phyloP scores from a whole-genome alignment of 2,888 invertebrate genomes.

The Heliconius erato region DNA sequence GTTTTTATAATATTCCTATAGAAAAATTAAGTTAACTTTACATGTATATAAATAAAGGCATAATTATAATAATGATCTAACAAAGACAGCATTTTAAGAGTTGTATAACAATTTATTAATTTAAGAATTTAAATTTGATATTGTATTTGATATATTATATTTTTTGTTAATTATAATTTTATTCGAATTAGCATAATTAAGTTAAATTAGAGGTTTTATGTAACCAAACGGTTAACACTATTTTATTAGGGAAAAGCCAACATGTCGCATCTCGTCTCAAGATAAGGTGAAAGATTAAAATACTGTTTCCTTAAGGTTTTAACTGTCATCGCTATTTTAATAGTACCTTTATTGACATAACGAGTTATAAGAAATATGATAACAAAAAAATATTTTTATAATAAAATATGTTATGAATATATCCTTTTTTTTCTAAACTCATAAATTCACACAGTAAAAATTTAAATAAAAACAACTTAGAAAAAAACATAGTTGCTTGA shows the following conservation, averaged over 20 bases:
- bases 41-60: not conserved
- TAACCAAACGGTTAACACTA: not conserved
- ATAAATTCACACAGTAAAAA: not conserved
- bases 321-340: not conserved
- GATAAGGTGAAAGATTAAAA: slow-evolving; percentile 9
- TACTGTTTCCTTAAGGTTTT: slow-evolving; percentile 5
- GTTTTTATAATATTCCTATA: not conserved
- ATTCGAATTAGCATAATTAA: not conserved
- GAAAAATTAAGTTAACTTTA: not conserved
- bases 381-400: not conserved
- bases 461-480: not conserved
- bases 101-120: not conserved
- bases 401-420: no score
- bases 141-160: not conserved
- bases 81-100: not conserved
- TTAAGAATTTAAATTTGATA: not conserved
- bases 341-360: not conserved
- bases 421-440: not conserved
- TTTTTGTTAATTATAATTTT: not conserved
- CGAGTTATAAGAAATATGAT: not conserved
- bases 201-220: not conserved
- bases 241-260: slow-evolving; percentile 1
- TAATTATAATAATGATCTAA: not conserved
- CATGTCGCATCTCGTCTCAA: not conserved
- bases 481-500: not conserved